These are phyloP conservation scores for Punctoribates punctum DNA, from an alignment of 2,888 invertebrate species.

Conservation along the genomic window DNA sequence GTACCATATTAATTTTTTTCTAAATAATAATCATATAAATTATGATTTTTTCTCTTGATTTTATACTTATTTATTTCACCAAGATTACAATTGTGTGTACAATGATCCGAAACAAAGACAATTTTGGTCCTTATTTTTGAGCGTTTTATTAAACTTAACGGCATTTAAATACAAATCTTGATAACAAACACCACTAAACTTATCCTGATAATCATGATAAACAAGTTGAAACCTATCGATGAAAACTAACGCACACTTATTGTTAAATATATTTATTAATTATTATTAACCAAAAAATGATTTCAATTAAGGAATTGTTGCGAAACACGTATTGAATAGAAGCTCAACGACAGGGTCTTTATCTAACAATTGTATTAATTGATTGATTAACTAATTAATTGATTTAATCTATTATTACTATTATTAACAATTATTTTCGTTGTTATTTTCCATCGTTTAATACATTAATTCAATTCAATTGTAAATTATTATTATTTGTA, in stretches of 20 bases:
- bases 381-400: no score
- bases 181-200: neutral
- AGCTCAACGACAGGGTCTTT: no score
- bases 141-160: neutral
- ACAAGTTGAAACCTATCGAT: neutral
- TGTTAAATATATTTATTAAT: neutral
- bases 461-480: neutral
- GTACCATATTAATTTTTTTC: neutral
- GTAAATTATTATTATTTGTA: no score
- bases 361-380: no score
- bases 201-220: neutral
- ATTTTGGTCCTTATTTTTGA: neutral
- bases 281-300: neutral
- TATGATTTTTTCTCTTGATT: neutral
- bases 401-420: neutral
- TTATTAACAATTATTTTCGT: neutral
- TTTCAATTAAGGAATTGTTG: no score
- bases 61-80: neutral
- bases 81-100: no score
- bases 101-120: neutral
- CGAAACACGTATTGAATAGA: no score
- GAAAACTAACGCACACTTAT: constrained; percentile 10
- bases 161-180: neutral
- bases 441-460: neutral
- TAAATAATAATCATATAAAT: neutral